Conservation (phyloP, 2,113 vertebrate species). For the Hemiscyllium ocellatum region DNA sequence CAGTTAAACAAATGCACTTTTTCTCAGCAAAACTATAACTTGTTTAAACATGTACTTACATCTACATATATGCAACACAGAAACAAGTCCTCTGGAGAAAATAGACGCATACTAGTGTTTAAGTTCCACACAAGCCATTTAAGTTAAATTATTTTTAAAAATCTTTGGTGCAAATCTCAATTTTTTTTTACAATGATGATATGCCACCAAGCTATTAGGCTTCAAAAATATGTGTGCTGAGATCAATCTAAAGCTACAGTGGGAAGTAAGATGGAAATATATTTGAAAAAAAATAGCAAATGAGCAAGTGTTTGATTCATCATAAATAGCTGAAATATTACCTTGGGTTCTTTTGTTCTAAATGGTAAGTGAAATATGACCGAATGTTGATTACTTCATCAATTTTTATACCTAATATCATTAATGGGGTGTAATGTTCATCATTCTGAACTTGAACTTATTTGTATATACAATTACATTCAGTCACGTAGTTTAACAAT, state of each 20-base stretch:
- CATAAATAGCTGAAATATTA: background rate
- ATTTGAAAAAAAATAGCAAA: background rate
- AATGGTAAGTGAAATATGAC: background rate
- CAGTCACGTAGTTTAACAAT: background rate
- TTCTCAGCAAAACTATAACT: no score
- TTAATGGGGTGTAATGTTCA: background rate
- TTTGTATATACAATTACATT: background rate
- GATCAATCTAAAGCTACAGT: background rate
- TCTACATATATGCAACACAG: no score
- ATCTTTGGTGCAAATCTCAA: background rate
- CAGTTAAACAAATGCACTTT: no score
- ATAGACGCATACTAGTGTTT: no score
- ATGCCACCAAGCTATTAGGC: no score
- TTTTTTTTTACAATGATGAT: background rate
- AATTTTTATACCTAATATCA: background rate
- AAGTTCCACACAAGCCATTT: no score
- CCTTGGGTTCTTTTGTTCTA: background rate
- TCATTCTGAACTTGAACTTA: background rate
- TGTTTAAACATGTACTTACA: background rate
- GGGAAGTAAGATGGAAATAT: background rate
- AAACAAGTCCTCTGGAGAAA: no score
- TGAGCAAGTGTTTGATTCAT: background rate
- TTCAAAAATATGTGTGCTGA: background rate
- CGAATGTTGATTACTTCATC: background rate
- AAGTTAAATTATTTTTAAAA: background rate